Base-by-base conservation (phyloP, 1,140 invertebrate species). In the Drosophila funebris region DNA sequence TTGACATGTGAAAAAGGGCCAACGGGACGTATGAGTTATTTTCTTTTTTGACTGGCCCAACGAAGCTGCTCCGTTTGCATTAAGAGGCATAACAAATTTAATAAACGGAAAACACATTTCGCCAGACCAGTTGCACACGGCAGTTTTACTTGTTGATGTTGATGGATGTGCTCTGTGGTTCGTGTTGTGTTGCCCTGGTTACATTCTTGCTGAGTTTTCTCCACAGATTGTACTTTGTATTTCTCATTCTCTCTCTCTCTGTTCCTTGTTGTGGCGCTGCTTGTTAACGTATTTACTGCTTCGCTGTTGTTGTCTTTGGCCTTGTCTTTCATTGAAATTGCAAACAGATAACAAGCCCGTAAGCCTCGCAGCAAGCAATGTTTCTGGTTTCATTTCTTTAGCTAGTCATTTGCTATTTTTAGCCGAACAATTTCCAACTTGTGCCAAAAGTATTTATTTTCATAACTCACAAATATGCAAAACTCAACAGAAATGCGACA, bases 131-230 rank as follows among this genome's bases (percentile, higher is more conserved):
- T 57, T 74, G 68, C 66, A 54, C 33, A 22, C 18, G 31, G 31
- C 27, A 58, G 29, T 33, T 62, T 50, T 33, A 66, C 78, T 76
- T 81, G 74, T 82, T 74, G 66, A 73, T 84, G 76, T 62, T 73
- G 83, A 88, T 87, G 75, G 75, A 87, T 88, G 66, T 50, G 63
- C 50, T 57, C 27, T 67, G 81, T 27, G 81, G 77, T 31, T 53
- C 36, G 37, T 3, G 5, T n/a, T 1, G 5, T 36, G 56, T 46
- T 61, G 20, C 20, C 44, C 7, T 61, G 57, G 44, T 58, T 62
- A 33, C 33, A n/a, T 18, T 62, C 22, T 20, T n/a, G 8, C 31
- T 11, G 0, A 7, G 9, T 33, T 29, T 52, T 52, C 14, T 14
- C 7, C 3, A 27, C 9, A 14, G 24, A 1, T 5, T 52, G 18